These are phyloP conservation scores for Bolborhynchus lineola DNA, from an alignment of 2,113 vertebrate genomes.

Conservation along the genomic window DNA sequence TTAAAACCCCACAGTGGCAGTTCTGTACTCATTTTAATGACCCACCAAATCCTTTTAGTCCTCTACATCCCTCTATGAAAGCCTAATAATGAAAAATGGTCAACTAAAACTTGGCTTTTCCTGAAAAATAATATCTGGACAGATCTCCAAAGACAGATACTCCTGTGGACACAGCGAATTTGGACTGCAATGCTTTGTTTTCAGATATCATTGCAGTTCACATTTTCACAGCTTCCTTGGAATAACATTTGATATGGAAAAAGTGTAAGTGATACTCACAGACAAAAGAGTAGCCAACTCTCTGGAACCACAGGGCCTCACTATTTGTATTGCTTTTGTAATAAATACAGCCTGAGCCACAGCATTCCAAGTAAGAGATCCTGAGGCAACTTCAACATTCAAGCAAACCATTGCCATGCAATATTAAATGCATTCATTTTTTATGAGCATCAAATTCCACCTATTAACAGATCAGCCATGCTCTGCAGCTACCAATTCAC, in stretches of 20 bases:
- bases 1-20: background rate
- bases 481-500: conserved; percentile 32
- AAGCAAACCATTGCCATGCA: background rate
- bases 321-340: background rate
- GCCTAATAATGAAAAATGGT: background rate
- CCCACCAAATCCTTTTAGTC: background rate
- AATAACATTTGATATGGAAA: conserved; percentile 13
- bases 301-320: conserved; percentile 3
- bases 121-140: background rate
- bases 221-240: conserved; percentile 20
- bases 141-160: background rate
- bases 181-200: background rate
- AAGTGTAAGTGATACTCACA: background rate
- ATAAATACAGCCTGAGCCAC: background rate
- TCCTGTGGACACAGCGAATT: background rate
- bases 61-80: background rate
- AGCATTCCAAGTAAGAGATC: background rate
- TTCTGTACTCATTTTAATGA: background rate
- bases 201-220: background rate
- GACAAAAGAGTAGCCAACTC: background rate
- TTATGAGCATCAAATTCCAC: conserved; percentile 32
- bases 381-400: background rate
- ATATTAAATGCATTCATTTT: conserved; percentile 30
- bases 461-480: conserved; percentile 29
- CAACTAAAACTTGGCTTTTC: background rate